phyloP scores from a whole-genome alignment of 2,888 invertebrate species.

The Euzophera pinguis region DNA sequence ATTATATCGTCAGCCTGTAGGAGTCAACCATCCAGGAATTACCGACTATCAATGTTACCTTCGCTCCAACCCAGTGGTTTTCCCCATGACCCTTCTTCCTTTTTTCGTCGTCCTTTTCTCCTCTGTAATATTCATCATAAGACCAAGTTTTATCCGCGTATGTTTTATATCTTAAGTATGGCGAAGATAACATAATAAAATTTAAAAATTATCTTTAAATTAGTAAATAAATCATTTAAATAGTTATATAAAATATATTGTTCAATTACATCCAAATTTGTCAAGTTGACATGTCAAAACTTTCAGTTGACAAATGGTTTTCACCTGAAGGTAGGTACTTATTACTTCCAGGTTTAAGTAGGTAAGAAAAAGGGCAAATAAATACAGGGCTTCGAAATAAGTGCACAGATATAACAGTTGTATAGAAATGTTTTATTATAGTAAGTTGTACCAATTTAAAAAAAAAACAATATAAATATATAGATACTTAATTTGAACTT shows the following conservation, averaged over 20 bases:
- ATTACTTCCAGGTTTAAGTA: no score
- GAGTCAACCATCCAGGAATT: no score
- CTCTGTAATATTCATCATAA: slow-evolving; percentile 55
- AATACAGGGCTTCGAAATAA: not conserved
- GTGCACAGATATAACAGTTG: not conserved
- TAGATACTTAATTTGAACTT: no score
- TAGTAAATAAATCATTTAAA: slow-evolving; percentile 4
- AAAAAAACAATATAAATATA: no score
- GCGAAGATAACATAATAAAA: slow-evolving; percentile 12
- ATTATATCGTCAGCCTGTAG: no score
- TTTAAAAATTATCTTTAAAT: not conserved
- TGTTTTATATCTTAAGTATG: slow-evolving; percentile 28
- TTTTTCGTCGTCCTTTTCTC: slow-evolving; percentile 46
- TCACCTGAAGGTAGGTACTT: no score
- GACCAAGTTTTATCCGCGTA: slow-evolving; percentile 37
- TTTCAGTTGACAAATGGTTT: no score
- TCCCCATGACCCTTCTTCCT: slow-evolving; percentile 40
- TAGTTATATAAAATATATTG: not conserved
- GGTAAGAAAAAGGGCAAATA: no score
- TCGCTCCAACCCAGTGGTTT: slow-evolving; percentile 55
- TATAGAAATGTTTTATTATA: not conserved
- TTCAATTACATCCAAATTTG: not conserved
- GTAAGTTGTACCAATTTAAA: not conserved
- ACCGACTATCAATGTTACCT: no score
- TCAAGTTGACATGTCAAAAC: not conserved